Conservation (phyloP, 2,888 invertebrate genomes). For the Gari tellinella region DNA sequence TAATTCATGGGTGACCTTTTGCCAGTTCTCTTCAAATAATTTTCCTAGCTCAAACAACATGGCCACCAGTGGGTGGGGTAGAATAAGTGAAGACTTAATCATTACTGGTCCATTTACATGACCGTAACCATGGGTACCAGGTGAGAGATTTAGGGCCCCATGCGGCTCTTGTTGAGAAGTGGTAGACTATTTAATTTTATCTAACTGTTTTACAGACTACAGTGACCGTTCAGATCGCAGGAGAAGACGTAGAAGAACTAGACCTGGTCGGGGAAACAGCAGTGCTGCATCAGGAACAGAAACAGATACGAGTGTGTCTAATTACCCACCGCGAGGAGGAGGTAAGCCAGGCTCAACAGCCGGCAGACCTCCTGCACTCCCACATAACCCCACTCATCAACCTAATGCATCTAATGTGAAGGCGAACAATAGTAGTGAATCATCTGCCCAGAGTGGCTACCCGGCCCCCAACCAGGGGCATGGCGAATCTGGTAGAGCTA, state of each 20-base stretch:
- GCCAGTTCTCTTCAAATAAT: no score
- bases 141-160: no score
- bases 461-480: constrained; percentile 18
- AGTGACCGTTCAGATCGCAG: constrained; percentile 54
- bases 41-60: no score
- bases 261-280: constrained; percentile 71
- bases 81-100: no score
- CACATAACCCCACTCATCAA: constrained; percentile 10
- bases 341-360: constrained; percentile 6
- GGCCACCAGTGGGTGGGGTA: no score
- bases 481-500: constrained; percentile 25
- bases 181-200: no score
- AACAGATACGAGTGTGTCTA: constrained; percentile 78
- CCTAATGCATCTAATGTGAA: constrained; percentile 26
- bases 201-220: constrained; percentile 43
- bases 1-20: no score
- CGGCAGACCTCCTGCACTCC: neutral
- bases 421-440: constrained; percentile 36
- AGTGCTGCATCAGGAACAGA: constrained; percentile 78
- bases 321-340: constrained; percentile 56
- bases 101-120: no score
- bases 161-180: no score
- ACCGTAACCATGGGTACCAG: no score
- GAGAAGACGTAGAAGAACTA: constrained; percentile 64
- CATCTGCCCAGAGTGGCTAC: constrained; percentile 22